Evolutionary conservation across 2,113 vertebrate species (phyloP), one percentile per base, ranked within the genome.

Genomic region (Lophotis ruficrista): DNA sequence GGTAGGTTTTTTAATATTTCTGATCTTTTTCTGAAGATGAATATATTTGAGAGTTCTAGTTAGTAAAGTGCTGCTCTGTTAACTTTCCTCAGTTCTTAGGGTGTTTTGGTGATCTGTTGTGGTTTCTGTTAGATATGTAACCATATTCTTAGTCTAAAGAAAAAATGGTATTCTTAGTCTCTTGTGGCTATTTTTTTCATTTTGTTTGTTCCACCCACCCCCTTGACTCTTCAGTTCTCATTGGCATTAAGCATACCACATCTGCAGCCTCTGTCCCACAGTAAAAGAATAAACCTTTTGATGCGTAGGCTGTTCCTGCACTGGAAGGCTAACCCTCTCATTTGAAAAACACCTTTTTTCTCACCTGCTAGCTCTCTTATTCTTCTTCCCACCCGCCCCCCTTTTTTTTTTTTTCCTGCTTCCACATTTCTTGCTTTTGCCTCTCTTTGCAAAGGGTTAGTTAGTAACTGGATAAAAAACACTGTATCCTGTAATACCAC

Each of bases 341-440:
- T 83, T 78, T 93, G 25, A 93, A 37, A 47, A 66, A 11, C 68
- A 70, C 16, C 37, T 71, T 70, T 73, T 43, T 43, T 10, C 18
- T 66, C 28, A 80, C 54, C 45, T 68, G 33, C 57, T 84, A 31
- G 53, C 25, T 79, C 54, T 70, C 19, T 48, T 48, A 48, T 48
- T 48, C 47, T 48, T 53, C 66, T 51, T 24, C 43, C 16, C 5
- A 15, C 7, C 7, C 9, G 2, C 6, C 18, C 1, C 5, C 6
- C 21, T 9, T 19, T 30, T 57, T 25, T 31, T 9, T 25, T 38
- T 54, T 56, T 10, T 23, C 9, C 37, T 89, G 41, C 60, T 68
- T 90, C 38, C 48, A 66, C 50, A 51, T 64, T 87, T 60, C 48
- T 89, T 93, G 89, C 69, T 94, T 94, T 93, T 90, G 71, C 58